Evolutionary conservation across 2,113 vertebrate genomes (phyloP).

Genomic region (Macquaria australasica): DNA sequence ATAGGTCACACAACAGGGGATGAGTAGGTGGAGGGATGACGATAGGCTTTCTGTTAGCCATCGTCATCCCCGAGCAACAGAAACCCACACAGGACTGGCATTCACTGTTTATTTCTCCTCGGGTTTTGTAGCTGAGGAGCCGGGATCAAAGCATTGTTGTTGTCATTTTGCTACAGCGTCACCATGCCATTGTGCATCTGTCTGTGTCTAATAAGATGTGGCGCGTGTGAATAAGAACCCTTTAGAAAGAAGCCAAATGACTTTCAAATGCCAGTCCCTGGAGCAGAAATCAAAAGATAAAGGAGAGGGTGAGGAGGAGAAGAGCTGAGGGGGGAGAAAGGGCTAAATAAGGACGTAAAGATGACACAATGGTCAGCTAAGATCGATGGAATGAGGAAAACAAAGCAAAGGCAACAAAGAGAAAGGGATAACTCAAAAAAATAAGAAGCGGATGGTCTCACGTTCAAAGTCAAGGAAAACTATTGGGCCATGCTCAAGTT

Average conservation of each 20-base stretch:
- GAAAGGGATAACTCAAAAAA: constrained; percentile 78
- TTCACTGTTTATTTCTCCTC: constrained; percentile 39
- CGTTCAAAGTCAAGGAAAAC: constrained; percentile 99
- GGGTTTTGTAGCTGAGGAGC: constrained; percentile 21
- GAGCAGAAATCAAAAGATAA: constrained; percentile 57
- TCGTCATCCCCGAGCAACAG: constrained; percentile 61
- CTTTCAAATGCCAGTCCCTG: constrained; percentile 73
- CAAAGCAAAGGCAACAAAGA: constrained; percentile 71
- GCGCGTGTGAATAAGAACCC: constrained; percentile 37
- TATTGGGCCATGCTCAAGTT: constrained; percentile 97
- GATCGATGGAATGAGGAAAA: constrained; percentile 51
- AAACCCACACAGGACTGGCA: constrained; percentile 71
- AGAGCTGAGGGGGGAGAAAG: constrained; percentile 16
- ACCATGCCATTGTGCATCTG: constrained; percentile 58
- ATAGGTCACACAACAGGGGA: constrained; percentile 45
- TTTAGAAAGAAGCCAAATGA: constrained; percentile 52
- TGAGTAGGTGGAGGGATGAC: constrained; percentile 65
- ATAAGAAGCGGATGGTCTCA: constrained; percentile 92
- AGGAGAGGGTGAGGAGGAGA: not conserved
- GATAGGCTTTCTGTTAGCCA: constrained; percentile 40
- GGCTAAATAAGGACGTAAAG: constrained; percentile 46
- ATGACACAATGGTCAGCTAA: constrained; percentile 59
- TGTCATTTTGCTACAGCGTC: constrained; percentile 43
- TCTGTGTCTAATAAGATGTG: constrained; percentile 50
- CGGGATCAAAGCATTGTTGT: constrained; percentile 53